phyloP scores from a whole-genome alignment of 2,113 vertebrate species.

The Setophaga coronata region DNA sequence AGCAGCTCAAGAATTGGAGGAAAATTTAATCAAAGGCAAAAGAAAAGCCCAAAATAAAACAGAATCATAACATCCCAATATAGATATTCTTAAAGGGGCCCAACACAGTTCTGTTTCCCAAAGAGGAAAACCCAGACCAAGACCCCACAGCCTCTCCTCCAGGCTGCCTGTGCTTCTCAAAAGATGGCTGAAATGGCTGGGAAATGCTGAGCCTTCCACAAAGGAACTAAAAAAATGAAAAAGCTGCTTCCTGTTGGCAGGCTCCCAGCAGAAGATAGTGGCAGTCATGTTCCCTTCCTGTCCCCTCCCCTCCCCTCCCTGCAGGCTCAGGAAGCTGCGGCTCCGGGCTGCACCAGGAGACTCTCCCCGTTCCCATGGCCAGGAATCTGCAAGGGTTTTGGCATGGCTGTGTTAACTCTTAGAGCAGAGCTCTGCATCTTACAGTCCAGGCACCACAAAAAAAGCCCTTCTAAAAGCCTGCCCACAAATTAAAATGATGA shows the following conservation, averaged over 20 bases:
- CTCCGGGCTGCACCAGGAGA: neutral
- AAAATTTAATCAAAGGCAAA: neutral
- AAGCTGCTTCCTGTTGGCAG: constrained; percentile 1
- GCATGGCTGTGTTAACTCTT: neutral
- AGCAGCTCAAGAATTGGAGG: neutral
- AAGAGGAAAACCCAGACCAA: neutral
- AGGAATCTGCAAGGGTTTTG: neutral
- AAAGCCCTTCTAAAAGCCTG: neutral
- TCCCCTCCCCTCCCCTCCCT: neutral
- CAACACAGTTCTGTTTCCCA: neutral
- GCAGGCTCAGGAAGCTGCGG: neutral
- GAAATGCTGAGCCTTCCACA: neutral
- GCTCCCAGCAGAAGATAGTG: neutral
- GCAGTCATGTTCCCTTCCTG: neutral
- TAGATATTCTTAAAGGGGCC: neutral
- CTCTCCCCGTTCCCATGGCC: neutral
- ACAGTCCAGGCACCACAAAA: neutral
- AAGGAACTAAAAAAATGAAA: neutral
- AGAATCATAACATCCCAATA: neutral
- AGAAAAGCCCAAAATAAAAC: neutral
- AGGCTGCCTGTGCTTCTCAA: neutral
- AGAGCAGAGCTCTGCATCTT: neutral
- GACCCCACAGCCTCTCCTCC: neutral
- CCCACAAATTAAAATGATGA: neutral
- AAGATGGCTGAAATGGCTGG: neutral